Evolutionary conservation across 2,888 invertebrate genomes (phyloP).

Genomic region (Acrobeloides nanus): DNA sequence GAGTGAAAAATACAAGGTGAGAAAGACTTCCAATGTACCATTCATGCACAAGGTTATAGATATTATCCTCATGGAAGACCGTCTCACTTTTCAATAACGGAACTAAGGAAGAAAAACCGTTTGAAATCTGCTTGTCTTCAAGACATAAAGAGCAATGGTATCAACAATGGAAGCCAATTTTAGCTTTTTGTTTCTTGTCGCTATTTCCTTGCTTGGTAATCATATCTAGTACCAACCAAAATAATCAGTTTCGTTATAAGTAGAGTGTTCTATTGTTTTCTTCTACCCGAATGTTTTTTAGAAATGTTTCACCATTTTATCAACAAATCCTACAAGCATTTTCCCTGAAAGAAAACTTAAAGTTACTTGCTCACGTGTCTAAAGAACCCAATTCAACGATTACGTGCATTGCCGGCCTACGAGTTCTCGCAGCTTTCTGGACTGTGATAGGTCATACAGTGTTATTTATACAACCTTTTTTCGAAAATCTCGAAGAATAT

Average conservation of each 20-base stretch:
- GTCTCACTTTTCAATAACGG: conserved; percentile 23
- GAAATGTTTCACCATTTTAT: too few species aligned
- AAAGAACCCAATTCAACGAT: conserved; percentile 44
- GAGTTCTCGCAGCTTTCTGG: conserved; percentile 46
- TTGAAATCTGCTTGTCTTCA: conserved; percentile 36
- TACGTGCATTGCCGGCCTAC: conserved; percentile 43
- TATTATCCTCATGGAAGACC: conserved; percentile 34
- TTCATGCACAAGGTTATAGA: conserved; percentile 14
- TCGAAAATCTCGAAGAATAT: conserved; percentile 45
- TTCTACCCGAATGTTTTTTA: neutral
- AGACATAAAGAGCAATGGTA: conserved; percentile 40
- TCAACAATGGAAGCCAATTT: conserved; percentile 33
- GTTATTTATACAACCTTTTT: conserved; percentile 42
- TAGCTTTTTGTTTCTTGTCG: too few species aligned
- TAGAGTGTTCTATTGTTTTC: too few species aligned
- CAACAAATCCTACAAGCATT: too few species aligned
- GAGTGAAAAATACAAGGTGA: conserved; percentile 21
- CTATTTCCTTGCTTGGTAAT: conserved; percentile 40
- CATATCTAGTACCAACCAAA: too few species aligned
- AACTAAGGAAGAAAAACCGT: conserved; percentile 28
- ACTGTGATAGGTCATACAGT: conserved; percentile 47
- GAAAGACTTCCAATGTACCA: too few species aligned
- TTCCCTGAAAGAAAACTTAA: conserved; percentile 35
- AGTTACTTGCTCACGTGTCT: conserved; percentile 33
- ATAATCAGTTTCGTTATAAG: too few species aligned